These are phyloP conservation scores for Drosophila serrata DNA, from an alignment of 1,140 invertebrate species.

Conservation along the genomic window DNA sequence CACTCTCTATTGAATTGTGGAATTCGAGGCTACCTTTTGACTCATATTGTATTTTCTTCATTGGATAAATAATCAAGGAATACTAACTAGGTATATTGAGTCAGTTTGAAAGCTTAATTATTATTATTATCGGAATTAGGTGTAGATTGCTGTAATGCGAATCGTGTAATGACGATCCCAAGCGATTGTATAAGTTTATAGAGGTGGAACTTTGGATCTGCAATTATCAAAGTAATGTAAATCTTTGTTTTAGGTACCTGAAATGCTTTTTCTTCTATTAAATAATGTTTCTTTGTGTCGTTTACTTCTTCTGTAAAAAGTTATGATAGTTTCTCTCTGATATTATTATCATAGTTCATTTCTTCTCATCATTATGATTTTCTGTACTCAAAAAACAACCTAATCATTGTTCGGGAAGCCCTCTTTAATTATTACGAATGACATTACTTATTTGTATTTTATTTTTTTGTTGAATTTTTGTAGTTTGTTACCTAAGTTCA, in stretches of 20 bases:
- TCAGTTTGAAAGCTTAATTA: constrained; percentile 1
- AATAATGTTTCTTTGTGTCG: neutral
- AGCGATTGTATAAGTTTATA: neutral
- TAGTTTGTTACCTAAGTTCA: constrained; percentile 83
- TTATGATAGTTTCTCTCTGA: neutral
- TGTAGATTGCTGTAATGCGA: constrained; percentile 6
- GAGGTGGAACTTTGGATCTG: neutral
- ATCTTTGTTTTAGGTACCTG: neutral
- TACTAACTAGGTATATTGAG: constrained; percentile 16
- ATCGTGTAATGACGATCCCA: constrained; percentile 4
- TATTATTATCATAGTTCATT: neutral
- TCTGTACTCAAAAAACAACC: constrained; percentile 2
- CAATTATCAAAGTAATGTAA: too few relatives aligned
- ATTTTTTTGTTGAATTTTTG: constrained; percentile 29
- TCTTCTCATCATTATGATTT: neutral
- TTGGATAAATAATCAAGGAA: neutral
- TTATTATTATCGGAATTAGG: constrained; percentile 8
- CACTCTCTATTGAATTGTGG: constrained; percentile 2
- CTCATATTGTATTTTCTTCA: constrained; percentile 13
- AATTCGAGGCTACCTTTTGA: constrained; percentile 14
- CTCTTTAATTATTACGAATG: constrained; percentile 66
- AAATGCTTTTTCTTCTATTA: too few relatives aligned
- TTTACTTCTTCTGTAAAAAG: neutral
- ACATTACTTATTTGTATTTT: constrained; percentile 51
- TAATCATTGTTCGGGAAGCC: constrained; percentile 12